phyloP scores from a whole-genome alignment of 1,140 invertebrate genomes.

The Zaprionus capensis region DNA sequence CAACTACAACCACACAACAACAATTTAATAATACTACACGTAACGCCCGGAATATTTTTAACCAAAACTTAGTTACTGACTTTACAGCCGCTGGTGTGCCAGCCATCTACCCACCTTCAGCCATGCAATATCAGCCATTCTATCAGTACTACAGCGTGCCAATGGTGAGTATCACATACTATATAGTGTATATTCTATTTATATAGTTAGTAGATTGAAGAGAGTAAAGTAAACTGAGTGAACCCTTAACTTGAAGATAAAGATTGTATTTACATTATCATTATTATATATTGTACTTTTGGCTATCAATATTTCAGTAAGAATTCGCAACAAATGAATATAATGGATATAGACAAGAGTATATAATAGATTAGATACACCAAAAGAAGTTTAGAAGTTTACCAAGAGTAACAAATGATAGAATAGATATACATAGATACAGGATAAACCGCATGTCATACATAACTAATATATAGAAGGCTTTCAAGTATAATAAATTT shows the following conservation, averaged over 20 bases:
- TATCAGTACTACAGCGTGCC: constrained; percentile 85
- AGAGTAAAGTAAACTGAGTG: neutral
- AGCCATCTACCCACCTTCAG: constrained; percentile 84
- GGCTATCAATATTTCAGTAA: no score
- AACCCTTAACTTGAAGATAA: neutral
- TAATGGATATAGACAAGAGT: no score
- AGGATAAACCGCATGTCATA: no score
- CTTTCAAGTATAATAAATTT: no score
- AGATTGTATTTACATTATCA: no score
- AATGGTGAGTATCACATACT: constrained; percentile 74
- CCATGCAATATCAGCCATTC: constrained; percentile 85
- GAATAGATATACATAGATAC: no score
- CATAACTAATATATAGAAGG: no score
- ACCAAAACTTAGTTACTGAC: constrained; percentile 80
- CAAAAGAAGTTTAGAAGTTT: no score
- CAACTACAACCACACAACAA: constrained; percentile 44
- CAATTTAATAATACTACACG: constrained; percentile 37
- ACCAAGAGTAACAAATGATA: no score
- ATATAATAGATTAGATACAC: no score
- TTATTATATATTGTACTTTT: no score
- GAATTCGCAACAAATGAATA: no score
- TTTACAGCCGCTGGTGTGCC: constrained; percentile 84
- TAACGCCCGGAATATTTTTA: constrained; percentile 58
- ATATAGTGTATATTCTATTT: neutral
- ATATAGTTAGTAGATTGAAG: neutral